phyloP scores from a whole-genome alignment of 2,797 vertebrate species.

The Trachops cirrhosus region DNA sequence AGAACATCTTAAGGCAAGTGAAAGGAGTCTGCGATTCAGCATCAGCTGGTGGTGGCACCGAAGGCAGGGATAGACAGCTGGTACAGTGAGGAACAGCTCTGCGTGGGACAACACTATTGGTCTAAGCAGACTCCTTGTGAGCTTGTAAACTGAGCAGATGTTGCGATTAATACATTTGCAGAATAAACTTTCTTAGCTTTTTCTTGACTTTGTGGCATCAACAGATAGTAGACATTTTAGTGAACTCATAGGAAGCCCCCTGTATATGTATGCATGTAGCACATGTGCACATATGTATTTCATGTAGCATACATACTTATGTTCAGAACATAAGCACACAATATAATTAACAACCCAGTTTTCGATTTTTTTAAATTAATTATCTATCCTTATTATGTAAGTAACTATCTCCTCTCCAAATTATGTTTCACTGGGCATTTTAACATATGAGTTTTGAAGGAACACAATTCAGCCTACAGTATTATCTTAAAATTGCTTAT shows the following conservation, averaged over 20 bases:
- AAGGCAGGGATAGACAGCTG: neutral
- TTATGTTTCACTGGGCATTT: neutral
- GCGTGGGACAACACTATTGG: neutral
- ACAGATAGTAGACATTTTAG: neutral
- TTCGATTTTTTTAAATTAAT: neutral
- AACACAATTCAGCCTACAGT: neutral
- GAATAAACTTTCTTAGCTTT: neutral
- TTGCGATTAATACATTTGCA: neutral
- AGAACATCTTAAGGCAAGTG: neutral
- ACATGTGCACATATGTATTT: neutral
- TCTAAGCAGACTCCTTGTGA: neutral
- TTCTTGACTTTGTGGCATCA: neutral
- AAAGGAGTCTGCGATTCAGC: neutral
- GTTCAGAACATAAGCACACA: neutral
- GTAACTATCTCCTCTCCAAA: neutral
- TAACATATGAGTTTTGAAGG: neutral
- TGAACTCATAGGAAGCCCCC: neutral
- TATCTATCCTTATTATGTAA: neutral
- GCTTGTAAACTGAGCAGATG: neutral
- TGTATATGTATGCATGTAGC: neutral
- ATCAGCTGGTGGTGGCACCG: neutral
- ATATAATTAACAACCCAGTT: neutral
- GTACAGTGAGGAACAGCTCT: neutral
- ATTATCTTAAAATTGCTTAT: neutral
- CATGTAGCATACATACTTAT: neutral